Base-by-base conservation (phyloP, 2,797 vertebrate species). In the Trematomus bernacchii region DNA sequence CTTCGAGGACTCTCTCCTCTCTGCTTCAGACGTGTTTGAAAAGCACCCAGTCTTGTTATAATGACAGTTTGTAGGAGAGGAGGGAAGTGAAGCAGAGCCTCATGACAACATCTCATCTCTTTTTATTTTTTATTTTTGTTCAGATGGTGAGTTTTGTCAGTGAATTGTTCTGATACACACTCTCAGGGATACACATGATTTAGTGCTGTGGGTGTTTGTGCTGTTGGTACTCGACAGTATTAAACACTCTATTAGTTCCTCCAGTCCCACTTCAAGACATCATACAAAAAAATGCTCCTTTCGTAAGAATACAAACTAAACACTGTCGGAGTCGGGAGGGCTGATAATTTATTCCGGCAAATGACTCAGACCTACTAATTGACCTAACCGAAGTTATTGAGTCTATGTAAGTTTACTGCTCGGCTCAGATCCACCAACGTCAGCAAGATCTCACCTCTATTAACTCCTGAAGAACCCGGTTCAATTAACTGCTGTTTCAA, bases 21-120 rank as follows among this genome's bases (percentile, higher is more conserved):
- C 77, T 76, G 42, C 73, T 83, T 86, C 75, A 71, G 84, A 89
- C 77, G 73, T 59, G 51, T 85, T 84, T 78, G 73, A 82, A 77
- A 79, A 79, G 67, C 4, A 19, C 40, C 46, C 11, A 1, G 48
- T 73, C 80, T 73, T 84, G 76, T 82, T 83, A 67, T 79, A 74
- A 83, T 86, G 85, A 83, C 63, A 74, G 65, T 83, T 76, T 84
- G 55, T 50, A 53, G 14, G 58, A 83, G 80, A 89, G 40, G 14
- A 58, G 60, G 42, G 71, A 75, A 52, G 18, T 1, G 19, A 70
- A 66, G 71, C 43, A 10, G 21, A 67, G 33, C 52, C 43, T 69
- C 21, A 6, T 61, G 50, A 68, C 37, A 80, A 65, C 63, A 71
- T 59, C 40, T 46, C 18, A 58, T 66, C 50, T 81, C 12, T 66